These are phyloP conservation scores for Gasterosteus aculeatus DNA, from an alignment of 2,113 vertebrate genomes.

Conservation along the genomic window DNA sequence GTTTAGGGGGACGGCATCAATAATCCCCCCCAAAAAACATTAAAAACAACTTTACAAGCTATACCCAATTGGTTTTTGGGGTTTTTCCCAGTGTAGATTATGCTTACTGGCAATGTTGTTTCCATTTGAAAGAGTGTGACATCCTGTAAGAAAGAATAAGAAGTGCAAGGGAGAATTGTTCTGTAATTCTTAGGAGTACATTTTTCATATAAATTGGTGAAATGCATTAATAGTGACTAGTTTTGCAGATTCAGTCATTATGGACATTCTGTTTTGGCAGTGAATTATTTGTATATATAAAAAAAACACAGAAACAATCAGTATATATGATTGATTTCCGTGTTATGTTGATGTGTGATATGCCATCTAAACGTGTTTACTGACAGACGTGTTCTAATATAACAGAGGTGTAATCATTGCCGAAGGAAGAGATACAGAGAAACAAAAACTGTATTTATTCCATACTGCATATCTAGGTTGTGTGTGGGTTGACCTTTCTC, in stretches of 20 bases:
- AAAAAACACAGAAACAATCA: no score
- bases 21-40: conserved; percentile 3
- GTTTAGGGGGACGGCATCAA: background rate
- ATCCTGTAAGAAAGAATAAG: background rate
- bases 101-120: background rate
- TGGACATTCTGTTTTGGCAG: background rate
- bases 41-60: background rate
- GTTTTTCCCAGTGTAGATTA: background rate
- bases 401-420: background rate
- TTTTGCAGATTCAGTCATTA: background rate
- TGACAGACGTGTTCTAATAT: background rate
- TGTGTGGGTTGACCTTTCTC: background rate
- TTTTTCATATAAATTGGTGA: background rate
- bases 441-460: background rate
- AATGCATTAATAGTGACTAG: background rate
- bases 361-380: background rate
- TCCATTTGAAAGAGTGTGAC: background rate
- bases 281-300: background rate
- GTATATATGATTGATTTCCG: background rate
- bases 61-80: no score
- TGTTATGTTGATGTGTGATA: background rate
- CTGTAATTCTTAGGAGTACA: background rate
- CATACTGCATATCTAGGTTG: background rate
- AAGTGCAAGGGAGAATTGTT: background rate
- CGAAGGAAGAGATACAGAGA: background rate